phyloP scores from a whole-genome alignment of 2,797 vertebrate species.

The Helarctos malayanus region DNA sequence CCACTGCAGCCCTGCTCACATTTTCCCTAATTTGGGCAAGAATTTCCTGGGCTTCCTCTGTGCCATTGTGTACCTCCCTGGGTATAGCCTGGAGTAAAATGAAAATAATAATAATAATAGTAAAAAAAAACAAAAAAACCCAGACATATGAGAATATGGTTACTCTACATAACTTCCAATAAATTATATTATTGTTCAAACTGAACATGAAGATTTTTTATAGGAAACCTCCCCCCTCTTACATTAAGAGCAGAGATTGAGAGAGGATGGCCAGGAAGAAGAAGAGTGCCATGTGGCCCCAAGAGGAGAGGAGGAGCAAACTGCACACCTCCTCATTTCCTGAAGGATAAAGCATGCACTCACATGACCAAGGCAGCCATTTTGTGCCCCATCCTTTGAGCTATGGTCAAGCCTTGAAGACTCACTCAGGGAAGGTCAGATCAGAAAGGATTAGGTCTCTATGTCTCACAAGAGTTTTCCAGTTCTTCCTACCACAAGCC shows the following conservation, averaged over 20 bases:
- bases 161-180: not conserved
- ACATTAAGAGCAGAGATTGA: not conserved
- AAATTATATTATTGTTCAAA: not conserved
- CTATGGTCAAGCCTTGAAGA: not conserved
- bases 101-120: not conserved
- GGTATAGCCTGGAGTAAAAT: not conserved
- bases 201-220: not conserved
- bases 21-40: not conserved
- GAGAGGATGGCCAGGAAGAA: not conserved
- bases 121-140: not conserved
- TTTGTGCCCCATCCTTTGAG: not conserved
- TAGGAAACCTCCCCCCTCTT: not conserved
- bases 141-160: not conserved
- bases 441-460: not conserved
- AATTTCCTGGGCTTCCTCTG: constrained; percentile 1
- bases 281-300: not conserved
- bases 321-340: not conserved
- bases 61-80: not conserved
- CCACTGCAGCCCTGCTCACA: not conserved
- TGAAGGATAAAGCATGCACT: not conserved
- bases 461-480: not conserved
- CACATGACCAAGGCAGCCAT: not conserved
- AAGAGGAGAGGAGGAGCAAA: not conserved
- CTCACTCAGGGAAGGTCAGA: not conserved
- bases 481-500: not conserved